These are phyloP conservation scores for Lacanobia wlatinum DNA, from an alignment of 2,888 invertebrate species.

Conservation along the genomic window DNA sequence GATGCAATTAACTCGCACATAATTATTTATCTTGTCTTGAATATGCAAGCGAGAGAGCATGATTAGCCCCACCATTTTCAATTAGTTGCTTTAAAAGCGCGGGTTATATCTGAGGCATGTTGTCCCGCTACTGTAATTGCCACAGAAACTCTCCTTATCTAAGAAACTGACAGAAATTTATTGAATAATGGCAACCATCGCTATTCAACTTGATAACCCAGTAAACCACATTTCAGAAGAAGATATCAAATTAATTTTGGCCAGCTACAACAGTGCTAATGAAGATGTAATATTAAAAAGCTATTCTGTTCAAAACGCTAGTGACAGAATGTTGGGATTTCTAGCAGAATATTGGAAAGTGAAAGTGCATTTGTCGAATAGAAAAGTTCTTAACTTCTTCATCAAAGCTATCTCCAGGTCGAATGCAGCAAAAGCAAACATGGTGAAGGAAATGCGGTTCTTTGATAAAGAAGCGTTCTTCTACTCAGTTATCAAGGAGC, in stretches of 20 bases:
- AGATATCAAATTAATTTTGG: conserved; percentile 75
- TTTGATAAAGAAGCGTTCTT: conserved; percentile 82
- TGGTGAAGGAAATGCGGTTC: conserved; percentile 80
- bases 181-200: conserved; percentile 33
- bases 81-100: not conserved
- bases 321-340: conserved; percentile 86
- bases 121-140: not conserved
- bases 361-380: conserved; percentile 70
- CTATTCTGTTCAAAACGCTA: conserved; percentile 77
- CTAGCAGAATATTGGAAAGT: conserved; percentile 86
- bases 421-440: conserved; percentile 82
- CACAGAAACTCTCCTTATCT: not conserved
- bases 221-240: conserved; percentile 71
- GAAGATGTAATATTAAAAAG: conserved; percentile 67
- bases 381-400: conserved; percentile 76
- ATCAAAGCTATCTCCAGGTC: conserved; percentile 81
- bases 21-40: not conserved
- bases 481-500: conserved; percentile 78
- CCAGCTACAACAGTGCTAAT: conserved; percentile 66
- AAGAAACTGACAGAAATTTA: not conserved
- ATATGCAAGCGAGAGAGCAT: not conserved
- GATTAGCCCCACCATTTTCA: not conserved
- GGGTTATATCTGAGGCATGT: not conserved
- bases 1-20: not conserved
- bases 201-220: conserved; percentile 16